Evolutionary conservation across 2,797 vertebrate species (phyloP).

Genomic region (Dicrostonyx torquatus): DNA sequence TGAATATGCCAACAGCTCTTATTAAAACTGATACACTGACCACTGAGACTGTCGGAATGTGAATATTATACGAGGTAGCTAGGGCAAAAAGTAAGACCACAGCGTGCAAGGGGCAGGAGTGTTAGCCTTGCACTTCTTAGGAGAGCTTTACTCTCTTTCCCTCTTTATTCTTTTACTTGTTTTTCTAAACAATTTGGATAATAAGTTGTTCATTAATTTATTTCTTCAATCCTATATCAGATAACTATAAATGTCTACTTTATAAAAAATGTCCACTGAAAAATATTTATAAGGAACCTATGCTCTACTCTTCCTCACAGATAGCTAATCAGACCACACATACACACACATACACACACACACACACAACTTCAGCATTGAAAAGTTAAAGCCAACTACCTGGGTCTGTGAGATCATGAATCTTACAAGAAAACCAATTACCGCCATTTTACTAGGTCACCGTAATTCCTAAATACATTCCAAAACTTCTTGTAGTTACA

Average conservation of each 20-base stretch:
- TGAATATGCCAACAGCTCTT: neutral
- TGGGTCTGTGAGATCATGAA: neutral
- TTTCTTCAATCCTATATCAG: neutral
- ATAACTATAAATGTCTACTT: slow-evolving; percentile 18
- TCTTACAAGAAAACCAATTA: neutral
- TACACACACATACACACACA: too few species aligned
- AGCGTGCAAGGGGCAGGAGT: neutral
- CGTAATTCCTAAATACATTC: neutral
- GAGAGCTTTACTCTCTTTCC: neutral
- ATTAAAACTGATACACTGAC: neutral
- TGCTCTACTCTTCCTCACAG: neutral
- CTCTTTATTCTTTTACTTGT: neutral
- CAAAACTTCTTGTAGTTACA: neutral
- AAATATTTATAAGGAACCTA: neutral
- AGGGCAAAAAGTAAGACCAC: neutral
- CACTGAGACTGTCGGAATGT: neutral
- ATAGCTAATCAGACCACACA: neutral
- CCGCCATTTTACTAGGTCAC: neutral
- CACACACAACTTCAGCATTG: neutral
- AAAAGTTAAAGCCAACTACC: neutral
- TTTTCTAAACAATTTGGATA: neutral
- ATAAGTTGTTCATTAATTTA: neutral
- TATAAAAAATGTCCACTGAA: neutral
- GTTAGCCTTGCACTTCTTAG: neutral
- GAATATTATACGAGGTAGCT: neutral